Evolutionary conservation across 2,888 invertebrate species (phyloP), one percentile per base, ranked within the genome.

Genomic region (Antheraea assamensis): DNA sequence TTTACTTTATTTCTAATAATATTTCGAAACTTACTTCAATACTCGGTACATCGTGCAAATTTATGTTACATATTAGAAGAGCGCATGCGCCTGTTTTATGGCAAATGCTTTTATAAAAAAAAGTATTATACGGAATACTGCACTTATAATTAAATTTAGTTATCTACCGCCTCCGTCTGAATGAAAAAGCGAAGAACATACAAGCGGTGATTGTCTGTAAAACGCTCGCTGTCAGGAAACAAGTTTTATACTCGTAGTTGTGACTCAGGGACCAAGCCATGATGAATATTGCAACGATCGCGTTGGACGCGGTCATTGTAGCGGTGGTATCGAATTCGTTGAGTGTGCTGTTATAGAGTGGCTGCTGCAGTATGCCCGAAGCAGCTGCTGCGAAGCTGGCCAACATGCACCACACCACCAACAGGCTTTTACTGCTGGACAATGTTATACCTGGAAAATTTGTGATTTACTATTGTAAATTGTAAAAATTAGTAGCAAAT

Each of bases 271-370:
- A 85, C 92, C 93, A 93, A 17, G 86, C 77, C 84, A 93, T 87
- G 17, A 95, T 81, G 73, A 88, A 84, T 3, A 87, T 77, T 3
- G 93, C 94, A 1, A 91, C 92, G 5, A 93, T 78, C 0, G 87
- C 84, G 79, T 94, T 94, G 0, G 94, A 91, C 0, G 91, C 86
- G 4, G 93, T 92, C 81, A 90, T 89, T 1, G 94, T 94, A 7
- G 94, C 94, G 0, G 93, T 94, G 0, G 91, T 90, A 74, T 94
- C 92, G 82, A 94, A 94, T 24, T 95, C 94, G 81, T 93, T 93
- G 5, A 93, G 80, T 0, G 92, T 90, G 71, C 89, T 90, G 77
- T 91, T 92, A 86, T 91, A 93, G 0, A 94, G 77, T 0, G 94
- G 94, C 71, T 93, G 93, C 42, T 91, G 92, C 2, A 94, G 86